Base-by-base conservation (phyloP, 1,140 invertebrate species). In the Drosophila repletoides region DNA sequence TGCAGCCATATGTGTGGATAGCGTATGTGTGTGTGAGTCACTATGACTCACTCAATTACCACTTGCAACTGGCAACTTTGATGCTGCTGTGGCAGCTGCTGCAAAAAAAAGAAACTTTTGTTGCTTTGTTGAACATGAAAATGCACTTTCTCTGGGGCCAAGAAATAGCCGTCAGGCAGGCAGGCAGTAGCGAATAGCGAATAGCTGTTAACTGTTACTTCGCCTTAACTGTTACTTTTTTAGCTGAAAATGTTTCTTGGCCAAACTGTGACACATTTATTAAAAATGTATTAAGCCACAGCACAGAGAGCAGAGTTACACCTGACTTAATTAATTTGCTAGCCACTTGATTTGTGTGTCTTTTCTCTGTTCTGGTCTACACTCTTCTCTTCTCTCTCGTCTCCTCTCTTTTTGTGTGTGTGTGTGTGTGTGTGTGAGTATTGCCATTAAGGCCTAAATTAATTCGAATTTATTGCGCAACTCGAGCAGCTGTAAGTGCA, bases 381-480 rank as follows among this genome's bases (percentile, higher is more conserved):
- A n/a, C n/a, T n/a, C n/a, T n/a, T n/a, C n/a, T n/a, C n/a, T n/a
- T n/a, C n/a, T n/a, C n/a, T n/a, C n/a, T n/a, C n/a, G n/a, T n/a
- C 36, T n/a, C 10, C 0, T 33, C 6, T 14, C 2, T 49, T 6
- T n/a, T n/a, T n/a, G n/a, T n/a, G n/a, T n/a, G n/a, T n/a, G n/a
- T n/a, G n/a, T n/a, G n/a, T n/a, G n/a, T 21, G 17, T 19, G 12
- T 36, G 19, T 51, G 0, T 15, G 10, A 22, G 19, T 12, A 4
- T 31, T n/a, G 40, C 22, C 21, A 52, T 52, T 24, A 52, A 12
- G 26, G 31, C 31, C 26, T 0, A 52, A 67, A 60, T 67, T 61
- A 67, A 67, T 67, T 52, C 15, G 64, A 67, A 61, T 61, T 61
- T 61, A 67, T 52, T 61, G 58, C 64, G 19, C 24, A 51, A 40